Conservation (phyloP, 2,888 invertebrate species). For the Abrostola triplasia region DNA sequence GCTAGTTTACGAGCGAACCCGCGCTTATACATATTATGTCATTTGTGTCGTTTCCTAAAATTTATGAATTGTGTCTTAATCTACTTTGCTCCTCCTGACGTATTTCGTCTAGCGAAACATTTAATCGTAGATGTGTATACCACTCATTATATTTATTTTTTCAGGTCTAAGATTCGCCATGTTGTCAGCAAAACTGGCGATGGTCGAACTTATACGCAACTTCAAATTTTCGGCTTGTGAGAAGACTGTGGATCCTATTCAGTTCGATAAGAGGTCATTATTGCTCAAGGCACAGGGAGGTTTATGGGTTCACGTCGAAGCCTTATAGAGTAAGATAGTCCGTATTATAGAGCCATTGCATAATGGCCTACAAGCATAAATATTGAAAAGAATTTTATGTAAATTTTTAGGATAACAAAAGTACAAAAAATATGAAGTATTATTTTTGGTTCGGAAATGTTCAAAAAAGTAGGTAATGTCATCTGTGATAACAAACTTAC, state of each 20-base stretch:
- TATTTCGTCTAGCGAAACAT: too few species aligned
- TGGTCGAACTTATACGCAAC: slow-evolving; percentile 80
- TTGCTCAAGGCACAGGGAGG: slow-evolving; percentile 78
- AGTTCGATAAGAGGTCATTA: slow-evolving; percentile 72
- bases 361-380: not conserved
- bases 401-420: not conserved
- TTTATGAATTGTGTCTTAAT: too few species aligned
- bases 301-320: slow-evolving; percentile 76
- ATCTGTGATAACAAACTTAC: too few species aligned
- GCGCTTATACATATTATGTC: too few species aligned
- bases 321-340: slow-evolving; percentile 39
- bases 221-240: slow-evolving; percentile 76
- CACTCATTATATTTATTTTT: not conserved
- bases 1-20: too few species aligned
- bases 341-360: not conserved
- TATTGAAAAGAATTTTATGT: not conserved
- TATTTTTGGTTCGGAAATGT: slow-evolving; percentile 12
- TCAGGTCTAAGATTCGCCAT: slow-evolving; percentile 86
- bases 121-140: too few species aligned
- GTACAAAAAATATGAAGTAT: slow-evolving; percentile 21
- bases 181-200: slow-evolving; percentile 83
- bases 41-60: too few species aligned
- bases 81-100: too few species aligned
- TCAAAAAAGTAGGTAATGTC: not conserved
- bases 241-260: slow-evolving; percentile 79